Evolutionary conservation across 23 tunicate genomes (phyloP).

Genomic region (Trididemnum miniatum): DNA sequence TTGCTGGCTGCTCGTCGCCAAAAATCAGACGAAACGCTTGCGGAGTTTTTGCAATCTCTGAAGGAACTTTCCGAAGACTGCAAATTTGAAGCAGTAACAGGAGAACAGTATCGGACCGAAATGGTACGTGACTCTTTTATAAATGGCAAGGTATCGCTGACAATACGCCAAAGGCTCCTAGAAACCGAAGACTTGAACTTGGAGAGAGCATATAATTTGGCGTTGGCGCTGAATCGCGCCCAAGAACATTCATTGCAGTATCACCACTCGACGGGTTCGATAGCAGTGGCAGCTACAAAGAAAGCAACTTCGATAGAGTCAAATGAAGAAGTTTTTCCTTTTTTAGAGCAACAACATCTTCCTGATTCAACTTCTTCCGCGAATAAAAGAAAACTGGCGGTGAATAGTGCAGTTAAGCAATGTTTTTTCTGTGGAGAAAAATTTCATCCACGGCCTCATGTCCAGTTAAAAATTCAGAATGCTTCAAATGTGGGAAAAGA

Average conservation of each 20-base stretch:
- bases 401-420: neutral
- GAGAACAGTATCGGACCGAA: neutral
- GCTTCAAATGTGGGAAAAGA: neutral
- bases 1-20: neutral
- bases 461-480: neutral
- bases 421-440: neutral
- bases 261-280: neutral
- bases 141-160: neutral
- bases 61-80: neutral
- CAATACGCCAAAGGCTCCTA: neutral
- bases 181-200: neutral
- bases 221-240: neutral
- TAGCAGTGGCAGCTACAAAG: neutral
- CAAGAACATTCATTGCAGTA: neutral
- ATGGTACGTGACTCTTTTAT: slow-evolving; percentile 7
- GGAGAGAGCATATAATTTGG: neutral
- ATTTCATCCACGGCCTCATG: neutral
- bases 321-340: neutral
- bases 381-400: too few relatives aligned
- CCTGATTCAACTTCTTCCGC: neutral
- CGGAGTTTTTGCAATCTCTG: slow-evolving; percentile 6
- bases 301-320: neutral
- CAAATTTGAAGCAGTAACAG: neutral
- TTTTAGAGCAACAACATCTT: neutral
- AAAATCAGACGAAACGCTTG: neutral